Conservation (phyloP, 2,888 invertebrate species). For the Mesoligia furuncula region DNA sequence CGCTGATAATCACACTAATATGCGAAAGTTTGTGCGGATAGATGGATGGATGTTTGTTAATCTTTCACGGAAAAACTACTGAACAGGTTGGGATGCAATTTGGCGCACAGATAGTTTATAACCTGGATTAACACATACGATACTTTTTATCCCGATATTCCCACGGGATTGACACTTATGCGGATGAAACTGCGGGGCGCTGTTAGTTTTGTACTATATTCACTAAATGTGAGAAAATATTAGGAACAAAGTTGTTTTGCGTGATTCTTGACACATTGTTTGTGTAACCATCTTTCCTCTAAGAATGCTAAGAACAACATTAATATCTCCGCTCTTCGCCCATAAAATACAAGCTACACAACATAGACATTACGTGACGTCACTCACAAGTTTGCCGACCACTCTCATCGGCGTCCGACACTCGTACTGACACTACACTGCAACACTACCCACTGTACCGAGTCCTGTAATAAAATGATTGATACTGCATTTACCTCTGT, state of each 20-base stretch:
- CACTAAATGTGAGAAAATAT: not conserved
- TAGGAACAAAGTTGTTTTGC: not conserved
- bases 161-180: not conserved
- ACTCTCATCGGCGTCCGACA: constrained; percentile 36
- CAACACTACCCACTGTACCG: constrained; percentile 14
- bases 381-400: constrained; percentile 46
- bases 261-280: not conserved
- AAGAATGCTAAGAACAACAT: not conserved
- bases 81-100: too few species aligned
- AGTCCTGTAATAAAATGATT: constrained; percentile 11
- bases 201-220: not conserved
- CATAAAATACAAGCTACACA: not conserved
- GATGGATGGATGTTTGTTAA: too few species aligned
- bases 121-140: too few species aligned
- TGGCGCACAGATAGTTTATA: too few species aligned
- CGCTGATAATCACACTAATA: too few species aligned
- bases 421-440: constrained; percentile 17
- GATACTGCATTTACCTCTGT: constrained; percentile 8
- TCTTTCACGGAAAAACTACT: too few species aligned
- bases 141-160: not conserved
- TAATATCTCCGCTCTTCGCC: not conserved
- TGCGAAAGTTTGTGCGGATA: too few species aligned
- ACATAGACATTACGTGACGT: constrained; percentile 20
- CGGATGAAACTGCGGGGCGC: not conserved
- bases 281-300: not conserved